Conservation (phyloP, 64 coral and sea anemone genomes). For the Catalaphyllia jardinei region DNA sequence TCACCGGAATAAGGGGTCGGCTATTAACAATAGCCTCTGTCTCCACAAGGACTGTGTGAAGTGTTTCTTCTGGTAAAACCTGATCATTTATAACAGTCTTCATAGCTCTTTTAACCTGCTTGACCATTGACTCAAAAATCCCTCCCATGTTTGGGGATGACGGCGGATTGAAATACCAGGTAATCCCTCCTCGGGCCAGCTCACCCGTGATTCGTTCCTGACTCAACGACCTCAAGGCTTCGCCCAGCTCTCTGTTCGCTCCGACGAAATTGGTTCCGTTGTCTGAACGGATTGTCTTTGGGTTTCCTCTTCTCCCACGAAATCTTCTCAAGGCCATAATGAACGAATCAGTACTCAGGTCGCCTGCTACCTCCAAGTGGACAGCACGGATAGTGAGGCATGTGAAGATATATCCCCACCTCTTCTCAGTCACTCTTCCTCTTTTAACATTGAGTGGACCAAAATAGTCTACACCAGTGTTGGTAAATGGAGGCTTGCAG, state of each 20-base stretch:
- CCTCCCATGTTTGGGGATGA: conserved; percentile 27
- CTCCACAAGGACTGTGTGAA: conserved; percentile 21
- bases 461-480: conserved; percentile 40
- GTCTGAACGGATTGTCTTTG: conserved; percentile 16
- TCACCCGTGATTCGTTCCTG: not conserved
- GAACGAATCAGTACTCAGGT: conserved; percentile 32
- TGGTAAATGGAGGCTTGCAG: not conserved
- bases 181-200: conserved; percentile 4
- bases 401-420: conserved; percentile 59
- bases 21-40: conserved; percentile 37
- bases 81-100: conserved; percentile 20
- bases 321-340: conserved; percentile 46
- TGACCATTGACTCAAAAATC: conserved; percentile 48
- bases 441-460: conserved; percentile 59
- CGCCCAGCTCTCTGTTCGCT: not conserved
- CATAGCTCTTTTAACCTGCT: conserved; percentile 44
- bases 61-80: conserved; percentile 8
- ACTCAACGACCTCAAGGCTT: conserved; percentile 11
- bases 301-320: conserved; percentile 26
- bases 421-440: conserved; percentile 41
- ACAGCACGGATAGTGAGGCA: conserved; percentile 30
- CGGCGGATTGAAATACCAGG: conserved; percentile 31
- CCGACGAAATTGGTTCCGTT: conserved; percentile 35
- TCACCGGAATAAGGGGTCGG: not conserved
- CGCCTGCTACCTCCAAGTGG: conserved; percentile 17